phyloP scores from a whole-genome alignment of 2,888 invertebrate species.

The Drosophila sordidapex region DNA sequence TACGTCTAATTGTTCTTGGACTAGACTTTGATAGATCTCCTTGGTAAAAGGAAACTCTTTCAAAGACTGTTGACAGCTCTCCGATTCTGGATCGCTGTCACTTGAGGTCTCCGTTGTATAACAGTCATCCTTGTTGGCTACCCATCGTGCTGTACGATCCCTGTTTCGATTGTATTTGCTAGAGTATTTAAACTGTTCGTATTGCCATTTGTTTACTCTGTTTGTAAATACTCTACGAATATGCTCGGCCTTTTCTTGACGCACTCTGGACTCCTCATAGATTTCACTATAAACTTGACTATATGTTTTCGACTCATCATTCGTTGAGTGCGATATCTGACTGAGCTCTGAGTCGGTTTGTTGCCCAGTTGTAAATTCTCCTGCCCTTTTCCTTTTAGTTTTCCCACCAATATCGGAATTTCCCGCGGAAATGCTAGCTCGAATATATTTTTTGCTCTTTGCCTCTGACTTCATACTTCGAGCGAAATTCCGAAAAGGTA shows the following conservation, averaged over 20 bases:
- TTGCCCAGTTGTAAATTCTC: background rate
- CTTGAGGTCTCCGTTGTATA: slow-evolving; percentile 19
- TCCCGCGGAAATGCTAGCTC: background rate
- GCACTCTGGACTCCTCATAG: slow-evolving; percentile 53
- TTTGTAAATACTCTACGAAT: slow-evolving; percentile 34
- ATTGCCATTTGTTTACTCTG: slow-evolving; percentile 14
- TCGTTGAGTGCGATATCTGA: slow-evolving; percentile 37
- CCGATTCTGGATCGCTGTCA: slow-evolving; percentile 18
- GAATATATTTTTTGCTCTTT: background rate
- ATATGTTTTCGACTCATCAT: slow-evolving; percentile 58
- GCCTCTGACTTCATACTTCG: slow-evolving; percentile 1
- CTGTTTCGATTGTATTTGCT: background rate
- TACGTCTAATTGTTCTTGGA: slow-evolving; percentile 18
- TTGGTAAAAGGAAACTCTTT: background rate
- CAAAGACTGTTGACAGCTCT: background rate
- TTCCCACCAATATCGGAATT: background rate
- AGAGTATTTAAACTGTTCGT: background rate
- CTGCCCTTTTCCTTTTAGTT: background rate
- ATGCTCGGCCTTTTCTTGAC: slow-evolving; percentile 48
- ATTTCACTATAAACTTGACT: slow-evolving; percentile 66
- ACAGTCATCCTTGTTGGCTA: slow-evolving; percentile 5
- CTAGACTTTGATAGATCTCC: slow-evolving; percentile 1
- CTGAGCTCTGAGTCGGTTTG: slow-evolving; percentile 27
- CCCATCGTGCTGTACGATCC: slow-evolving; percentile 40
- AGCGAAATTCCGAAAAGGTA: slow-evolving; percentile 8